A percentile compares a stretch with the other conserved stretches of the same genome.
phyloP scores from a whole-genome alignment of 2,888 invertebrate genomes.

The Syrphus vitripennis region DNA sequence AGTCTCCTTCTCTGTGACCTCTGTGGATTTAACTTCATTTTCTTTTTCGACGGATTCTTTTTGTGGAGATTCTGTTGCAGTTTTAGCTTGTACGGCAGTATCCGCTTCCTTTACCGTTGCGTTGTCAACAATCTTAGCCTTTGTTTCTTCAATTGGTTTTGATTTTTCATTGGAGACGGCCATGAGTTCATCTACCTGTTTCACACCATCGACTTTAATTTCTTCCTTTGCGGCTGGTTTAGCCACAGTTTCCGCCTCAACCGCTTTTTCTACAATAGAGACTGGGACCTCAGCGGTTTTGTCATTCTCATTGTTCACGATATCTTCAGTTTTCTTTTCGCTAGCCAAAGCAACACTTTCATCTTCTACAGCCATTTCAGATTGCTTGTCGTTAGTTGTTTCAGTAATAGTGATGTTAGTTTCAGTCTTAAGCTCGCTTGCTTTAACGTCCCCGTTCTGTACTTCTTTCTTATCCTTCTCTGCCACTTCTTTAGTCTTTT shows the following conservation, averaged over 20 bases:
- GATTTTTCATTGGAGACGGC: constrained; percentile 52
- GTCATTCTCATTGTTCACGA: neutral
- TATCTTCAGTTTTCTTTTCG: constrained; percentile 30
- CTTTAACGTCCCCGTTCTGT: constrained; percentile 70
- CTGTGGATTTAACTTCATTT: constrained; percentile 18
- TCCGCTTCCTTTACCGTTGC: constrained; percentile 18
- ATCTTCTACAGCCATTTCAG: constrained; percentile 31
- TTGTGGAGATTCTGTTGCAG: constrained; percentile 29
- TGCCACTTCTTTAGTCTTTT: constrained; percentile 73
- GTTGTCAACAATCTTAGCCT: constrained; percentile 4
- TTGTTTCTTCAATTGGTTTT: constrained; percentile 38
- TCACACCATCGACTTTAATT: constrained; percentile 27
- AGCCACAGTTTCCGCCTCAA: neutral
- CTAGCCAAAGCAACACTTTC: constrained; percentile 7
- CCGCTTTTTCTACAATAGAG: constrained; percentile 18
- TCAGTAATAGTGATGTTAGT: constrained; percentile 37
- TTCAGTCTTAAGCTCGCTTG: constrained; percentile 50
- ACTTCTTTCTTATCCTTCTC: constrained; percentile 41
- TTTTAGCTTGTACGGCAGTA: constrained; percentile 19
- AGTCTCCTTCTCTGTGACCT: constrained; percentile 14
- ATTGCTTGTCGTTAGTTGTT: constrained; percentile 43
- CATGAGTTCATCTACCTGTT: constrained; percentile 20
- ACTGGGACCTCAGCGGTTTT: constrained; percentile 11
- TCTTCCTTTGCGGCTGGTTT: constrained; percentile 18
- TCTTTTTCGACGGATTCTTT: constrained; percentile 21